Conservation (phyloP, 2,888 invertebrate species). For the Dichetophora obliterata region DNA sequence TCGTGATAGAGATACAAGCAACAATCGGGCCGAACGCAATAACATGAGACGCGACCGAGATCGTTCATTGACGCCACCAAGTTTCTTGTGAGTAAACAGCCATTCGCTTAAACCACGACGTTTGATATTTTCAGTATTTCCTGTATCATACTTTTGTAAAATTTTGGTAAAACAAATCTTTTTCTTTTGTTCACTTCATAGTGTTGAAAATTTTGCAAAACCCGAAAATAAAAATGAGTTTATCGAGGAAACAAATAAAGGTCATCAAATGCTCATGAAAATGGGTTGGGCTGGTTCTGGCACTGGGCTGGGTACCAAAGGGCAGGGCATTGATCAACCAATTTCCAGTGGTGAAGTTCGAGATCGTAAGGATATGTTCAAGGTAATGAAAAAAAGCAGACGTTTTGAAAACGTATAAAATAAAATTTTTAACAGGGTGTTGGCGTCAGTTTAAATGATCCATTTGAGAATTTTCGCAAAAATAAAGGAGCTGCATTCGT, state of each 20-base stretch:
- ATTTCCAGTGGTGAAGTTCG: conserved; percentile 92
- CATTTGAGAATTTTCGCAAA: conserved; percentile 97
- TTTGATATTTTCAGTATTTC: too few relatives aligned
- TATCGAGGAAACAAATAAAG: conserved; percentile 91
- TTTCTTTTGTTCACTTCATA: conserved; percentile 8
- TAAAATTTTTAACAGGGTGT: conserved; percentile 76
- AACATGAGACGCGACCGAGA: conserved; percentile 70
- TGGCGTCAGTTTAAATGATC: conserved; percentile 92
- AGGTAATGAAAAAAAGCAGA: conserved; percentile 67
- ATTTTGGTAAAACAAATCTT: background rate
- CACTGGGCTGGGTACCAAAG: conserved; percentile 91
- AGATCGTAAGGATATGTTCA: conserved; percentile 93
- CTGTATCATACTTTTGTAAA: too few relatives aligned
- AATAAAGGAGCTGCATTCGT: conserved; percentile 96
- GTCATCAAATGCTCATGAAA: conserved; percentile 95
- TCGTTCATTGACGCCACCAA: conserved; percentile 75
- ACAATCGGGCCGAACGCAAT: conserved; percentile 66
- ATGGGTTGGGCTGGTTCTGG: conserved; percentile 97
- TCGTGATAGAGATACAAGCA: conserved; percentile 66
- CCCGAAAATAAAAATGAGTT: conserved; percentile 76
- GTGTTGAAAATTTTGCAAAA: conserved; percentile 58
- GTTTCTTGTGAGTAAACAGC: conserved; percentile 77
- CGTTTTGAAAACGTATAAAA: background rate
- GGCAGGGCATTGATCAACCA: conserved; percentile 96
- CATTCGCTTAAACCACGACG: too few relatives aligned